A percentile compares a stretch with the other conserved stretches of the same genome.
Conservation (phyloP, 1,140 invertebrate species). For the Orchesella cincta region DNA sequence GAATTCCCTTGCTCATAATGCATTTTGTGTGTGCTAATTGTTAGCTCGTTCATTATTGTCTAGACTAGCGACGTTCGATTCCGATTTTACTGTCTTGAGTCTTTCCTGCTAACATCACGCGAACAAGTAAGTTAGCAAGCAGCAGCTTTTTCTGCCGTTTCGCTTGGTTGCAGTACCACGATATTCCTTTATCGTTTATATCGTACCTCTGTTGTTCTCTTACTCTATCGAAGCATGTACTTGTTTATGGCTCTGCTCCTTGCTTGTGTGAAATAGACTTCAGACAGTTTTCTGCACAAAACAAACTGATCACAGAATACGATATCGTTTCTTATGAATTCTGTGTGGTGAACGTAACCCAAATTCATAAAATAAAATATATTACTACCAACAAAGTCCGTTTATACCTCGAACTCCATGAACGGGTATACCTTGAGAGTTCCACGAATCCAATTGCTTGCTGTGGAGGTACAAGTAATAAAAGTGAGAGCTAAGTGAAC, state of each 20-base stretch:
- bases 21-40: slow-evolving; percentile 27
- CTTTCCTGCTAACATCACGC: slow-evolving; percentile 18
- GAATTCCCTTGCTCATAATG: slow-evolving; percentile 10
- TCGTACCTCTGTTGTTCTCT: no score
- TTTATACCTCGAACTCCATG: no score
- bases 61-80: slow-evolving; percentile 26
- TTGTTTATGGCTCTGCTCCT: no score
- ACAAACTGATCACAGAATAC: slow-evolving; percentile 3
- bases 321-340: not conserved
- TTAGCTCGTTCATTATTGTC: slow-evolving; percentile 28
- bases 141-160: not conserved
- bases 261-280: no score
- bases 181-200: no score
- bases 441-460: no score
- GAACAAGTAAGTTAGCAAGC: not conserved
- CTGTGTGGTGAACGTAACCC: not conserved
- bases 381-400: no score
- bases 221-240: no score
- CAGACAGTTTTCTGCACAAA: not conserved
- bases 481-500: no score
- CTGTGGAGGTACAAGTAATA: no score
- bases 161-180: not conserved
- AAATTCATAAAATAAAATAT: slow-evolving; percentile 10
- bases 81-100: slow-evolving; percentile 24
- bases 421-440: not conserved